A percentile compares a stretch with the other conserved stretches of the same genome.
Conservation (phyloP, 2,888 invertebrate species). For the Atrina japonica region DNA sequence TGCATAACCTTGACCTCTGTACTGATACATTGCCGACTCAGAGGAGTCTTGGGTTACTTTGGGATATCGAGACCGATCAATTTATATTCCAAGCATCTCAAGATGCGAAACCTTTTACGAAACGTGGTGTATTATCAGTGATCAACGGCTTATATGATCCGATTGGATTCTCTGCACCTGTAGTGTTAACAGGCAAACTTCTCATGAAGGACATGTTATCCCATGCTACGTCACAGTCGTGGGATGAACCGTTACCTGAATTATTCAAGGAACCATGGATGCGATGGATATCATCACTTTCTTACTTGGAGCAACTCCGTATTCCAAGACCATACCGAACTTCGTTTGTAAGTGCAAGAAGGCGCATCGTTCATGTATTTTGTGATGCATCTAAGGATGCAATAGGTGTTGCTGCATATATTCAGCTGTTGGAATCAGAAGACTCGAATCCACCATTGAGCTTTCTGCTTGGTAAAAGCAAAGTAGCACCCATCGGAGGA, state of each 20-base stretch:
- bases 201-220: slow-evolving; percentile 17
- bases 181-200: slow-evolving; percentile 10
- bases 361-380: neutral
- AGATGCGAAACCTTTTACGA: slow-evolving; percentile 4
- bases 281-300: neutral
- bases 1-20: slow-evolving; percentile 2
- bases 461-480: slow-evolving; percentile 14
- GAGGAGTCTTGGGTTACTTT: slow-evolving; percentile 6
- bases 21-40: neutral
- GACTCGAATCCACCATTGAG: neutral
- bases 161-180: slow-evolving; percentile 10
- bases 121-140: neutral
- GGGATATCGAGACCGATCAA: slow-evolving; percentile 6
- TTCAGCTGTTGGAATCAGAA: neutral
- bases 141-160: slow-evolving; percentile 17
- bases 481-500: slow-evolving; percentile 7
- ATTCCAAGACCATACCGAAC: neutral
- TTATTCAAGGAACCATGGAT: neutral
- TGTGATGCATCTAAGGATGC: slow-evolving; percentile 14
- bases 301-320: neutral
- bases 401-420: slow-evolving; percentile 8
- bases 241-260: slow-evolving; percentile 15
- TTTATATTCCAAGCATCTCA: neutral
- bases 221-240: neutral
- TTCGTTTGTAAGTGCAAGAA: neutral